Evolutionary conservation across 2,113 vertebrate genomes (phyloP).

Genomic region (Muntiacus muntjak): DNA sequence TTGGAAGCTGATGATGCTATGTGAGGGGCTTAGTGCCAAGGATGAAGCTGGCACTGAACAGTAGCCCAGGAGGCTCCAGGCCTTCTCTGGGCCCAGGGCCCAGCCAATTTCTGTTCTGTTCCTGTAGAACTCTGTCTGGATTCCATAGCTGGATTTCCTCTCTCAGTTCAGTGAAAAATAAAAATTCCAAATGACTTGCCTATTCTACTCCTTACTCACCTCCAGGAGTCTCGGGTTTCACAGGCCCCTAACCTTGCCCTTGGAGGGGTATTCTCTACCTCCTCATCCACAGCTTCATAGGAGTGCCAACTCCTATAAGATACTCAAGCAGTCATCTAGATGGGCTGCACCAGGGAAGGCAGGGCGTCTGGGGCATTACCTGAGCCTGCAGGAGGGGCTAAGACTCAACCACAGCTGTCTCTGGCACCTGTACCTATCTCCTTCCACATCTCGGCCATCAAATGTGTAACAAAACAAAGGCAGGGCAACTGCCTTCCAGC

Average conservation of each 20-base stretch:
- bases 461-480: not conserved
- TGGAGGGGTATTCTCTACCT: not conserved
- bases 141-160: slow-evolving; percentile 56
- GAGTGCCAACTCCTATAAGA: not conserved
- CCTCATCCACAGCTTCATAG: not conserved
- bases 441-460: not conserved
- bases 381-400: not conserved
- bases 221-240: not conserved
- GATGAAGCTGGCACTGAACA: slow-evolving; percentile 47
- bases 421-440: not conserved
- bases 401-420: not conserved
- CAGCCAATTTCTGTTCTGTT: slow-evolving; percentile 53
- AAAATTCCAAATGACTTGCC: slow-evolving; percentile 28
- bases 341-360: not conserved
- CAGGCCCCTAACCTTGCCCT: not conserved
- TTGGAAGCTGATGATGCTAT: not conserved
- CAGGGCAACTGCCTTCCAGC: not conserved
- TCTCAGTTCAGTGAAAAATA: slow-evolving; percentile 42
- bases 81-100: slow-evolving; percentile 46
- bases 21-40: slow-evolving; percentile 31
- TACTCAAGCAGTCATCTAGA: not conserved
- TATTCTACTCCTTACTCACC: not conserved
- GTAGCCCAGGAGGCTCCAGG: not conserved
- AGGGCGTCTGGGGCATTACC: not conserved
- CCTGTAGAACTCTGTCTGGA: slow-evolving; percentile 48